Conservation (phyloP, 2,888 invertebrate species). For the Omphaloscelis lunosa region DNA sequence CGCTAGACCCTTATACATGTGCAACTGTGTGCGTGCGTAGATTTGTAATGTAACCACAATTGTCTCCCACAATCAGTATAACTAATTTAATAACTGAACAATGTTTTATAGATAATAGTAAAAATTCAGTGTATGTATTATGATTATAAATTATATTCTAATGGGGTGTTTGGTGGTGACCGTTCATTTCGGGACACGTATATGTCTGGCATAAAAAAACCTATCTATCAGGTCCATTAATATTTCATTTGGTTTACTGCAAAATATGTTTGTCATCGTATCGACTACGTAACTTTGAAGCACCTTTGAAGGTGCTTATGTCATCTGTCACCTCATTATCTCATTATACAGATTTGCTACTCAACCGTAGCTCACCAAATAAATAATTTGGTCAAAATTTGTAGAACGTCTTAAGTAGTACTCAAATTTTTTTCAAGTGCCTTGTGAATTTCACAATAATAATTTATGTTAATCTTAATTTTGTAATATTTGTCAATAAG, state of each 20-base stretch:
- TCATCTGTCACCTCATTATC: slow-evolving; percentile 19
- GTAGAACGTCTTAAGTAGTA: neutral
- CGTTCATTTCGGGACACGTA: no score
- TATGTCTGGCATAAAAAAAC: neutral
- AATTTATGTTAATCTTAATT: no score
- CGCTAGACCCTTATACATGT: no score
- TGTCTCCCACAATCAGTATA: no score
- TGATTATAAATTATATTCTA: no score
- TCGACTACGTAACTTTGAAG: neutral
- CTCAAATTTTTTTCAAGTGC: slow-evolving; percentile 1
- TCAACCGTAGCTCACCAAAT: neutral
- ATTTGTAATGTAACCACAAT: no score
- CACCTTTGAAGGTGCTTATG: slow-evolving; percentile 5
- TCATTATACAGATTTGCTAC: slow-evolving; percentile 22
- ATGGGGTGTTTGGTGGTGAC: no score
- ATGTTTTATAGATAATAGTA: no score
- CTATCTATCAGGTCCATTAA: neutral
- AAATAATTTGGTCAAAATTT: neutral
- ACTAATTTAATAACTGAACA: no score
- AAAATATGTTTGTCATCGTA: slow-evolving; percentile 11
- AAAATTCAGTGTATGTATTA: no score
- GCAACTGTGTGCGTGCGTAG: no score
- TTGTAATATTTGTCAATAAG: neutral
- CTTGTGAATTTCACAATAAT: neutral
- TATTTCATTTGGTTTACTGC: slow-evolving; percentile 18